Base-by-base conservation (phyloP, 1,140 invertebrate genomes). In the Coptotermes formosanus region DNA sequence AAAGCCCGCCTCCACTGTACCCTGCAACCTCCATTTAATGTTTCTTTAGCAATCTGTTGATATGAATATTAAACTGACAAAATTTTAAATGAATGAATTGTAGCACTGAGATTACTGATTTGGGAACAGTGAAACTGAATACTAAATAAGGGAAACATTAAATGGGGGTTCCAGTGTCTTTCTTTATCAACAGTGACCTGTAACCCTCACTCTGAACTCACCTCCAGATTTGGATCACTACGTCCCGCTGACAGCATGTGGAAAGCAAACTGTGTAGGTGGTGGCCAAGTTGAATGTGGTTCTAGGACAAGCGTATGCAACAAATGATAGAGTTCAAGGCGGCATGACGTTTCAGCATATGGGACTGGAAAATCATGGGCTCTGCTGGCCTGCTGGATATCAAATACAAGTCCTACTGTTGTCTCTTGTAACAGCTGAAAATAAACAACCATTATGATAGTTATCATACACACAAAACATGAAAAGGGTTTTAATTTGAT, bases 381-480 rank as follows among this genome's bases (percentile, higher is more conserved):
- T 16, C 21, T 25, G 38, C n/a, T 30, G 19, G 55, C 23, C 23
- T 64, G 32, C 59, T 85, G 85, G 55, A 85, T 44, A 64, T 85
- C 64, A n/a, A 82, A 81, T 45, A 85, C 0, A 25, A 82, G 43
- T 81, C 25, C 75, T 32, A 81, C 59, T 30, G 44, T 64, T 38
- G n/a, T 44, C n/a, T 85, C 85, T 81, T 85, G 85, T 38, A 85
- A 64, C 12, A 85, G 44, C 85, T 85, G 64, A 30, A 85, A 85
- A 43, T 16, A 85, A 69, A 45, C n/a, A 38, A 23, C 69, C 38
- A 6, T 32, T n/a, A 44, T 55, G 3, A 81, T 14, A 30, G 3
- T 30, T 85, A n/a, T n/a, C 30, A 59, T 14, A 30, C 14, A 32
- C 2, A 85, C 8, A 21, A 14, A 16, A 23, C 83, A 84, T 19